Base-by-base conservation (phyloP, 2,888 invertebrate genomes). In the Drosophila setosimentum region DNA sequence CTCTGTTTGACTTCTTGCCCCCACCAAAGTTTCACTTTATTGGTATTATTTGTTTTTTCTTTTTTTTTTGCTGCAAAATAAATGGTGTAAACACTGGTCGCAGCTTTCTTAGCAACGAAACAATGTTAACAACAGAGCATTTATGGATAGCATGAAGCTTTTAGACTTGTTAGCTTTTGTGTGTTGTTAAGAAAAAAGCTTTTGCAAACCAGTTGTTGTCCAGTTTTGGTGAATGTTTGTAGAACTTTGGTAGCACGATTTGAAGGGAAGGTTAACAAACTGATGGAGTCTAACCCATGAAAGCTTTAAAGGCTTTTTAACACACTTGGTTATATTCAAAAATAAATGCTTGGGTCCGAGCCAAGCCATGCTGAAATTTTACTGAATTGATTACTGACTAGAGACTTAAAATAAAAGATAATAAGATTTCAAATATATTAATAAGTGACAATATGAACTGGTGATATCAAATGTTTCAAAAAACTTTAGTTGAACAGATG, bases 81-180 rank as follows among this genome's bases (percentile, higher is more conserved):
- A 59, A 53, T 49, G 70, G 62, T 58, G 78, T 62, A 71, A 24
- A 68, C 78, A 77, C 71, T 68, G 78, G 62, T 29, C 8, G 35
- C 10, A 77, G 71, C 78, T 78, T 78, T 77, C 42, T 53, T 77
- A 69, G 57, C 74, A 73, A 66, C 59, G 48, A 7, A n/a, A 21
- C 32, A 65, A 24, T 35, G 27, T 13, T 42, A 42, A 30, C 42
- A 42, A 30, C 11, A 8, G 21, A 11, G 3, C 33, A 51, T 40
- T 66, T 42, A n/a, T 33, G 16, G 6, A 16, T 30, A 33, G 63
- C 45, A 53, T 13, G 13, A n/a, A 76, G 76, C 73, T 66, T 61
- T 73, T 8, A 1, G 7, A 16, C 2, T 40, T 7, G 35, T 21
- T 1, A 77, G 77, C 77, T 73, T 70, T 45, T 29, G 11, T 18